These are phyloP conservation scores for Corella eumyota DNA, from an alignment of 23 tunicate species.

Conservation along the genomic window DNA sequence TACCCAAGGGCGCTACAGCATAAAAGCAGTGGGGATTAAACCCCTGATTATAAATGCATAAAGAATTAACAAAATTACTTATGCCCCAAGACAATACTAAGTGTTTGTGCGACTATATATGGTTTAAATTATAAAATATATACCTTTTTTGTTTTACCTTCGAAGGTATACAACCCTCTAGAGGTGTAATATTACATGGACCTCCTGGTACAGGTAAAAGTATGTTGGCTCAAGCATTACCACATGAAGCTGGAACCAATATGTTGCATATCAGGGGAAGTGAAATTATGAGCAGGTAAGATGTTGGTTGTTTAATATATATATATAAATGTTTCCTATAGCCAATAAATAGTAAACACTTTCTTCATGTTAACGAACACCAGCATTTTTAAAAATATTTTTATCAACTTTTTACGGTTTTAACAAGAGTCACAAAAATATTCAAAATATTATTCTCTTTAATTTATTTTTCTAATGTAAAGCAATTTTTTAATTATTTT, in stretches of 20 bases:
- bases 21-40: no score
- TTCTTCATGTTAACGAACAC: not conserved
- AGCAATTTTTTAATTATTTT: not conserved
- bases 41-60: no score
- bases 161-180: constrained; percentile 37
- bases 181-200: constrained; percentile 64
- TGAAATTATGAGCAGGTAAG: constrained; percentile 46
- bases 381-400: not conserved
- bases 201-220: constrained; percentile 90
- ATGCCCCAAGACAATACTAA: no score
- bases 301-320: not conserved
- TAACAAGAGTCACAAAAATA: not conserved
- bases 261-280: constrained; percentile 18
- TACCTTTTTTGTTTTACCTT: not conserved
- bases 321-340: no score
- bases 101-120: no score
- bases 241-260: constrained; percentile 23
- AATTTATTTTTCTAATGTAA: not conserved
- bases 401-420: not conserved
- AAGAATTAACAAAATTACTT: no score
- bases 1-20: no score
- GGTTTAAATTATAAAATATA: not conserved
- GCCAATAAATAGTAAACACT: no score
- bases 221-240: constrained; percentile 50
- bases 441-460: not conserved